These are phyloP conservation scores for Pimephales promelas DNA, from an alignment of 2,113 vertebrate species.

Conservation along the genomic window DNA sequence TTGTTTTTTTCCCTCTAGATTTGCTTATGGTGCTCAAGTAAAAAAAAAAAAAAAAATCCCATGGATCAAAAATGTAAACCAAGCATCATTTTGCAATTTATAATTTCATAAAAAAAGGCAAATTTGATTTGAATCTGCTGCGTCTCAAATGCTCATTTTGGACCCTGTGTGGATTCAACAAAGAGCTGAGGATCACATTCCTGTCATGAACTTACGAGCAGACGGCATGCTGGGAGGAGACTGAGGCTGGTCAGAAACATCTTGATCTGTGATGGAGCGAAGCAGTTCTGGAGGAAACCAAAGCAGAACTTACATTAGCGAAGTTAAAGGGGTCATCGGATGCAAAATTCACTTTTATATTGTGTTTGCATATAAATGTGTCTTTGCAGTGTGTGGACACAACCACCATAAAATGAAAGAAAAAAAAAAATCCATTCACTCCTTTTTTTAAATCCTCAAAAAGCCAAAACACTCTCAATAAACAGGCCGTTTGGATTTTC, in stretches of 20 bases:
- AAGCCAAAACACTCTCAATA: too few species aligned
- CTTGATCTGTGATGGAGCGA: slow-evolving; percentile 61
- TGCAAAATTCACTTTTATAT: too few species aligned
- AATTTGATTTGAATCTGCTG: not conserved
- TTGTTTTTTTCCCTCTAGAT: not conserved
- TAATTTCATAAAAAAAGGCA: not conserved
- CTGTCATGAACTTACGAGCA: slow-evolving; percentile 60
- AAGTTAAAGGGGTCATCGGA: not conserved
- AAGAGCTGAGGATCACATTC: not conserved
- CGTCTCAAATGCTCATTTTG: not conserved
- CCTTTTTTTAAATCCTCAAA: too few species aligned
- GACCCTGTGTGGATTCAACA: not conserved
- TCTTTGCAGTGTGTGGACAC: too few species aligned
- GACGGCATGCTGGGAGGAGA: slow-evolving; percentile 21
- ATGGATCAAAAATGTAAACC: not conserved
- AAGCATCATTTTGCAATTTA: not conserved
- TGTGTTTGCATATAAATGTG: too few species aligned
- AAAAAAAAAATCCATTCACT: too few species aligned
- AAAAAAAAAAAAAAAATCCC: not conserved
- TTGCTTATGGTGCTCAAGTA: not conserved
- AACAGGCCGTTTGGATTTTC: too few species aligned
- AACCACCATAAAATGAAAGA: too few species aligned
- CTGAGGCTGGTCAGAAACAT: slow-evolving; percentile 53
- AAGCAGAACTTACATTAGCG: not conserved
- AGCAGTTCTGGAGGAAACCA: slow-evolving; percentile 55